Percentiles rank a stretch among this genome's conserved stretches.
Evolutionary conservation across 2,797 vertebrate genomes (phyloP).

Genomic region (Aeoliscus strigatus): DNA sequence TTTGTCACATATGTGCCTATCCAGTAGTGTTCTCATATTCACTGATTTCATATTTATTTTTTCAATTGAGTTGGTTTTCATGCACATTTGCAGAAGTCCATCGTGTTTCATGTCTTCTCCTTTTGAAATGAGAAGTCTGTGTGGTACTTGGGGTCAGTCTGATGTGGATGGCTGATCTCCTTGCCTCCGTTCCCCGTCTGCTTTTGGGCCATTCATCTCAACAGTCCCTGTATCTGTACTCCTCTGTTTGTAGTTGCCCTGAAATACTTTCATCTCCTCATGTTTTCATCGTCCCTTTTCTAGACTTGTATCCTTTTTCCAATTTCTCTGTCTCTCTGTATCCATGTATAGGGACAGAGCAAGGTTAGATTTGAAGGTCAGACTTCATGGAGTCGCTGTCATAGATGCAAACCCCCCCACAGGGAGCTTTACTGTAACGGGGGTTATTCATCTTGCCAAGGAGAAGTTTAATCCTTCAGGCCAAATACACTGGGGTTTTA

Average conservation of each 20-base stretch:
- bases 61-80: too few relatives aligned
- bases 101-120: slow-evolving; percentile 28
- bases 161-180: slow-evolving; percentile 25
- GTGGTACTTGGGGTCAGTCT: slow-evolving; percentile 21
- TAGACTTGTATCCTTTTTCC: slow-evolving; percentile 6
- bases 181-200: slow-evolving; percentile 22
- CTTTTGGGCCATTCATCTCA: slow-evolving; percentile 17
- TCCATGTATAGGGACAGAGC: slow-evolving; percentile 31
- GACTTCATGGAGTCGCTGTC: slow-evolving; percentile 10
- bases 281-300: slow-evolving; percentile 21
- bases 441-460: slow-evolving; percentile 7
- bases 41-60: too few relatives aligned
- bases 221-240: slow-evolving; percentile 8
- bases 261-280: slow-evolving; percentile 2
- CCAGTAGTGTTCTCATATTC: too few relatives aligned
- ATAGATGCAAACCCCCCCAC: slow-evolving; percentile 11
- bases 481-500: slow-evolving; percentile 13
- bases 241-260: slow-evolving; percentile 8
- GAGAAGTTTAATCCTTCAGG: slow-evolving; percentile 13
- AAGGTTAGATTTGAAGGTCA: slow-evolving; percentile 24
- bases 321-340: slow-evolving; percentile 2
- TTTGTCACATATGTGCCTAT: too few relatives aligned
- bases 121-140: slow-evolving; percentile 18
- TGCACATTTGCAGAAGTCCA: slow-evolving; percentile 29
- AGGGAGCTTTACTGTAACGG: slow-evolving; percentile 15